Conservation (phyloP, 2,113 vertebrate species). For the Nycticebus coucang region DNA sequence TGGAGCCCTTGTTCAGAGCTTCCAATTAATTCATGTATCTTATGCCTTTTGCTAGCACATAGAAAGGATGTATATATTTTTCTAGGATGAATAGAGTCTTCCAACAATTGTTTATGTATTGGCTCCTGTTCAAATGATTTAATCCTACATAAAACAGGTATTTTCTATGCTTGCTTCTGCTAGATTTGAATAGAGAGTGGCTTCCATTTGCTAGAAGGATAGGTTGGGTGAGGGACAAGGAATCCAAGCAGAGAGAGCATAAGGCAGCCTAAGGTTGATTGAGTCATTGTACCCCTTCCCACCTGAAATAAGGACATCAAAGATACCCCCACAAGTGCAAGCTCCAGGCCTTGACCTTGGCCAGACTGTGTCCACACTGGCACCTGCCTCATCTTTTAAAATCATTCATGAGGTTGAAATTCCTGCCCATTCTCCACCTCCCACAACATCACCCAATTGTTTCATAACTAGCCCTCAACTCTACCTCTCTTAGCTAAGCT, state of each 20-base stretch:
- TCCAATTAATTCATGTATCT: background rate
- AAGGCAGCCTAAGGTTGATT: background rate
- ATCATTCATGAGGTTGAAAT: background rate
- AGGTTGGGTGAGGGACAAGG: background rate
- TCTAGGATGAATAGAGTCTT: background rate
- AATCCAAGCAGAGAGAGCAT: background rate
- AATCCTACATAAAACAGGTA: background rate
- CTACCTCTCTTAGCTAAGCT: background rate
- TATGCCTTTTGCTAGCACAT: background rate
- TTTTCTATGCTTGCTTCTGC: conserved; percentile 4
- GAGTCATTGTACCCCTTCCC: background rate
- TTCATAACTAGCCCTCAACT: background rate
- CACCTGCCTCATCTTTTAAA: background rate
- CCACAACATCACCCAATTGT: background rate
- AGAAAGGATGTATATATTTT: background rate
- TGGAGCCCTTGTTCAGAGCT: background rate
- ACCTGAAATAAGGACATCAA: background rate
- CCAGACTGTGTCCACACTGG: background rate
- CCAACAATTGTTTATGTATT: background rate
- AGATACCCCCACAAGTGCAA: background rate
- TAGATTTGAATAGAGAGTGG: background rate
- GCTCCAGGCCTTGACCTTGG: background rate
- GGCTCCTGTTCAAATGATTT: background rate
- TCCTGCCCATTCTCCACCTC: background rate
- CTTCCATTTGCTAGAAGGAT: background rate